Base-by-base conservation (phyloP, 2,888 invertebrate species). In the Girardia tigrina region DNA sequence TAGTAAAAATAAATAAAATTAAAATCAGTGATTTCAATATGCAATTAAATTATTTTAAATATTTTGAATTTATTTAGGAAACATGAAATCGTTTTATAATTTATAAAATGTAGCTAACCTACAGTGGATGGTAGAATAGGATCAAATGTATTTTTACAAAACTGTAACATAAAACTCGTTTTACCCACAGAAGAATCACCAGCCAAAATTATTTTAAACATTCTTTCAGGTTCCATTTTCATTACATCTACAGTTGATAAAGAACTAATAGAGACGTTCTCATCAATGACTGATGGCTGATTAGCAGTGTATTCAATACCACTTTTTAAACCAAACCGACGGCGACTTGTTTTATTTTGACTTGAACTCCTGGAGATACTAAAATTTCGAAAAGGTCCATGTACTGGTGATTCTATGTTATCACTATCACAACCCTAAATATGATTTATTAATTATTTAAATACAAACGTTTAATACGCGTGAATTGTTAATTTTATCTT, bases 181-280 rank as follows among this genome's bases (percentile, higher is more conserved):
- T 77, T 77, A 2, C 77, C 77, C 8, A 77, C 77, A 28, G 77
- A 29, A 0, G 76, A 77, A 42, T 77, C 77, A 14, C 77, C 77
- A 1, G 77, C 77, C 29, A 77, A 36, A 8, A 77, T 69, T 27
- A 77, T 29, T 28, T 71, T 77, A 36, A 70, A 77, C 71, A 77
- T 77, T 29, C 76, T 80, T 70, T 87, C 86, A 0, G 86, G 85
- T 56, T 56, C 56, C 4, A 56, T 56, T 56, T 56, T 56, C 4
- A 56, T 56, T 20, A 56, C n/a, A 12, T 56, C 56, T 20, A 6
- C 23, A 6, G 56, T 20, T 56, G 56, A 56, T n/a, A 56, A 8
- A 20, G 56, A 56, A 56, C 56, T 56, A 20, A 56, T 8, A n/a
- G 56, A 56, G 6, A 56, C 4, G n/a, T 56, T 56, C 56, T 56